Base-by-base conservation (phyloP, 2,113 vertebrate species). In the Mastomys coucha region DNA sequence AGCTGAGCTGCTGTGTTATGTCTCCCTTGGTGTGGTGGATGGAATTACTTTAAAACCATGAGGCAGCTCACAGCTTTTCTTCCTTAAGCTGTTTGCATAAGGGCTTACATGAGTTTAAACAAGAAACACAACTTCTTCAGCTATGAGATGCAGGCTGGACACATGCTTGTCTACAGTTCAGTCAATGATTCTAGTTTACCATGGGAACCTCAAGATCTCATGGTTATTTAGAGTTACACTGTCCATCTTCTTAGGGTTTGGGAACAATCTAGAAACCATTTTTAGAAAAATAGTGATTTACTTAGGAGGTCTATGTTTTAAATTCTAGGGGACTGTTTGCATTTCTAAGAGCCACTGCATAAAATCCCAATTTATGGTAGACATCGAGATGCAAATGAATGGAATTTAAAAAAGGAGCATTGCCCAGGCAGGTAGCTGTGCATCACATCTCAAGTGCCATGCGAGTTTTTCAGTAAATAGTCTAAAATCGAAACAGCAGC, bases 251-350 rank as follows among this genome's bases (percentile, higher is more conserved):
- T 84, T 24, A 70, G 39, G 17, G n/a, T 51, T 39, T 9, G 20
- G 20, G 31, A 91, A 51, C n/a, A 85, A 88, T 33, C 31, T 7
- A 80, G 67, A 87, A 85, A 88, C 33, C 39, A 73, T 60, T 73
- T 93, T 95, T 91, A 82, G 90, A 53, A 96, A 72, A 91, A 73
- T 10, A 60, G 36, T 80, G 26, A 45, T 93, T 78, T 89, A 11
- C 5, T 84, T 39, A 88, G 58, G 60, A 85, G 39, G 2, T 85
- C 7, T 78, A 2, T 80, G 91, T 53, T 8, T 13, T 20, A 89
- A 73, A 91, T 85, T 58, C 69, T 24, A 78, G 78, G 36, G 36
- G 36, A 28, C 26, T 93, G 1, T 45, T 65, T 28, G 11, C 19
- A 67, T 45, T 86, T 49, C 14, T 45, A 65, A 67, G 60, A 86